phyloP scores from a whole-genome alignment of 1,140 invertebrate genomes.

The Cyclargus thomasi region DNA sequence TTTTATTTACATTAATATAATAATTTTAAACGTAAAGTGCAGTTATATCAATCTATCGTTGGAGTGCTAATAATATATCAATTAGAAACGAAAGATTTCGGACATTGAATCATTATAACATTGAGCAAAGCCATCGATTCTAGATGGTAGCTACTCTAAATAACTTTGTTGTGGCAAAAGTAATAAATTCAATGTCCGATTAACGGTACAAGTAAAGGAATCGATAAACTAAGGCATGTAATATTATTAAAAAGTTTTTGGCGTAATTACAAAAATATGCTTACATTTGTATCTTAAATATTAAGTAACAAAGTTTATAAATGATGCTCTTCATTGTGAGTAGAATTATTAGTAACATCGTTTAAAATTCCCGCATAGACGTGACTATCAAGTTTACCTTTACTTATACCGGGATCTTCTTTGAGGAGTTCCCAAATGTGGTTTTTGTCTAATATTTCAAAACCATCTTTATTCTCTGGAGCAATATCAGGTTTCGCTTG shows the following conservation, averaged over 20 bases:
- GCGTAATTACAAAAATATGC: slow-evolving; percentile 66
- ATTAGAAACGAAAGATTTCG: background rate
- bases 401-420: slow-evolving; percentile 61
- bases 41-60: slow-evolving; percentile 35
- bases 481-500: slow-evolving; percentile 52
- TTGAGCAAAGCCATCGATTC: background rate
- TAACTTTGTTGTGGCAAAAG: background rate
- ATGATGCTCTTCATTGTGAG: slow-evolving; percentile 51
- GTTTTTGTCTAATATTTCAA: slow-evolving; percentile 76
- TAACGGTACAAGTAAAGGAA: background rate
- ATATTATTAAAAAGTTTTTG: slow-evolving; percentile 23
- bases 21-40: slow-evolving; percentile 55
- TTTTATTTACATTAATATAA: slow-evolving; percentile 50
- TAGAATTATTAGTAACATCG: slow-evolving; percentile 41
- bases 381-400: slow-evolving; percentile 56
- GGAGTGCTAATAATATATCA: background rate
- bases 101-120: background rate
- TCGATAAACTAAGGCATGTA: slow-evolving; percentile 13
- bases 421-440: slow-evolving; percentile 77
- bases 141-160: background rate
- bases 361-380: slow-evolving; percentile 50
- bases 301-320: slow-evolving; percentile 69
- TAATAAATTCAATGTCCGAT: background rate
- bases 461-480: slow-evolving; percentile 74
- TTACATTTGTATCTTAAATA: slow-evolving; percentile 65